A percentile compares a stretch with the other conserved stretches of the same genome.
Conservation (phyloP, 2,797 vertebrate species). For the Peromyscus attwateri region DNA sequence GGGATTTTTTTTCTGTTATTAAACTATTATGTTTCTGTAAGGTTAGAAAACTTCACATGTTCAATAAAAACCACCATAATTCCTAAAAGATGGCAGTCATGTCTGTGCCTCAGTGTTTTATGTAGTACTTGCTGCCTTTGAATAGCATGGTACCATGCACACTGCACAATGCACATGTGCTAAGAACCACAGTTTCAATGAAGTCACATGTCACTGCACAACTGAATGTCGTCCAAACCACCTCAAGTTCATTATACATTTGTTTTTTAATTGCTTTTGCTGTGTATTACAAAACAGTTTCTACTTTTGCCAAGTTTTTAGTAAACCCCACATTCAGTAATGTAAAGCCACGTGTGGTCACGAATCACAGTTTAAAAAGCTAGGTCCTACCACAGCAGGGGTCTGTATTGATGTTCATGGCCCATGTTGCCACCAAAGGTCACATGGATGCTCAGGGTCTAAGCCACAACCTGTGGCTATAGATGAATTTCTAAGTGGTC, state of each 20-base stretch:
- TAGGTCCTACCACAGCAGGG: too few species aligned
- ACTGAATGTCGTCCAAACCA: neutral
- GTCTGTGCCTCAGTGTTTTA: neutral
- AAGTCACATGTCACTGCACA: neutral
- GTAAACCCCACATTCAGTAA: neutral
- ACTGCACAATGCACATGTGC: neutral
- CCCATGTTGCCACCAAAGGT: too few species aligned
- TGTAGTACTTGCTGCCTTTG: neutral
- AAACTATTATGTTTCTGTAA: neutral
- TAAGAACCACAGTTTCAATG: neutral
- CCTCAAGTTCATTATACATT: neutral
- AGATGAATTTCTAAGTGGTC: too few species aligned
- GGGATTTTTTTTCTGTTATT: neutral
- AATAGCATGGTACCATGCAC: neutral
- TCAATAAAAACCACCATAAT: neutral
- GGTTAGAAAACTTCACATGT: neutral
- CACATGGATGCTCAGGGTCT: too few species aligned
- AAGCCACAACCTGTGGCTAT: too few species aligned
- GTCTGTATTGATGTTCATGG: too few species aligned
- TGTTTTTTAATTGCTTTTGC: neutral
- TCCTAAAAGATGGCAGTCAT: neutral
- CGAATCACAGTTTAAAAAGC: neutral
- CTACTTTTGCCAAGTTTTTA: neutral
- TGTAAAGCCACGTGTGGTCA: neutral
- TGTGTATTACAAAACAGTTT: neutral